Conservation (phyloP, 2,113 vertebrate species). For the Leptodactylus fuscus region DNA sequence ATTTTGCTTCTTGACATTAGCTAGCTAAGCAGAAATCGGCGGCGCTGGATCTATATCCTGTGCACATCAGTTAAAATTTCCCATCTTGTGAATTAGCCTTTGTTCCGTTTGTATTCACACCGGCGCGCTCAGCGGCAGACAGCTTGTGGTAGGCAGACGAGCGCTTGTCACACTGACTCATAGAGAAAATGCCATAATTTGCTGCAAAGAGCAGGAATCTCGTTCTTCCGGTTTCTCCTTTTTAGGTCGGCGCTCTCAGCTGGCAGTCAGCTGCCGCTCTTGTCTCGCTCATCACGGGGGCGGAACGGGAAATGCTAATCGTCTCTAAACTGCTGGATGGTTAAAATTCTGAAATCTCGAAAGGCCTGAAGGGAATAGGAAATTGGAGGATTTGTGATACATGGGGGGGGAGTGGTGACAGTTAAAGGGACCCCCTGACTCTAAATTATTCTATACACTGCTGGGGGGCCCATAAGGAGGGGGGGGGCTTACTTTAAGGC, state of each 20-base stretch:
- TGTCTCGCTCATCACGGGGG: background rate
- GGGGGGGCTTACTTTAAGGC: no score
- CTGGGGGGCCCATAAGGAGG: no score
- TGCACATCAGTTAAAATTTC: no score
- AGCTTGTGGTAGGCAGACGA: constrained; percentile 24
- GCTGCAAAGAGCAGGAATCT: background rate
- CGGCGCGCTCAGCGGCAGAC: no score
- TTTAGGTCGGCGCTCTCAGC: background rate
- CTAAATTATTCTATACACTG: background rate
- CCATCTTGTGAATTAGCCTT: background rate
- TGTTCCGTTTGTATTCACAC: constrained; percentile 1
- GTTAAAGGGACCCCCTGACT: background rate
- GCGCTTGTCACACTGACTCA: constrained; percentile 4
- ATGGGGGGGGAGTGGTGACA: background rate
- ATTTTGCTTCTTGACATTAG: background rate
- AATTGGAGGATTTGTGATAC: no score
- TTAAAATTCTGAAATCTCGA: background rate
- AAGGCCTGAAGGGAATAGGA: background rate
- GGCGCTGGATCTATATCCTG: no score
- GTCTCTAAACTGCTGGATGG: background rate
- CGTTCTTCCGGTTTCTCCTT: background rate
- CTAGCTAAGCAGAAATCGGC: no score
- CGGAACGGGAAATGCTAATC: background rate
- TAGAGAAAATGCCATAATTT: background rate
- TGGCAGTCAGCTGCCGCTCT: background rate